A percentile compares a stretch with the other conserved stretches of the same genome.
These are phyloP conservation scores for Odontocolon sp. DNA, from an alignment of 2,888 invertebrate genomes.

Conservation along the genomic window DNA sequence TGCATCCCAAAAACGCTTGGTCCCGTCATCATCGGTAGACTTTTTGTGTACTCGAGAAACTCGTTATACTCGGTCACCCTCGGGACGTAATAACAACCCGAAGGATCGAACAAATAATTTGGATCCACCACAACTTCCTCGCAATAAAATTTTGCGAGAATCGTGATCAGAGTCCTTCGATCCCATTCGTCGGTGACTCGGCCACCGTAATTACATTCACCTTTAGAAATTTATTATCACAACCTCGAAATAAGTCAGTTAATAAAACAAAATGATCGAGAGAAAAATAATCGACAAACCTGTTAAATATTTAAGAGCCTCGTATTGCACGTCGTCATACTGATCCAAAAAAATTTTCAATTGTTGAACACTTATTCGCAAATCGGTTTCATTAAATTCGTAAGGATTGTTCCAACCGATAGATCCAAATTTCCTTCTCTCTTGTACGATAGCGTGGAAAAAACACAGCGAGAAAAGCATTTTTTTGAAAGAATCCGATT, in stretches of 20 bases:
- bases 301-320: slow-evolving; percentile 93
- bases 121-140: slow-evolving; percentile 84
- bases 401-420: slow-evolving; percentile 98
- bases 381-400: slow-evolving; percentile 97
- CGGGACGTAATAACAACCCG: slow-evolving; percentile 88
- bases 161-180: slow-evolving; percentile 92
- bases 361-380: slow-evolving; percentile 94
- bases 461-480: slow-evolving; percentile 94
- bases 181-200: slow-evolving; percentile 98
- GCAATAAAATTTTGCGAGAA: slow-evolving; percentile 91
- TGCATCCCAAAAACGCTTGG: slow-evolving; percentile 96
- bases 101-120: slow-evolving; percentile 71
- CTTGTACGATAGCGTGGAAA: slow-evolving; percentile 96
- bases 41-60: slow-evolving; percentile 86
- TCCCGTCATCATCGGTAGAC: slow-evolving; percentile 89
- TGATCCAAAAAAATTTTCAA: slow-evolving; percentile 93
- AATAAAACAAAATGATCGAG: neutral
- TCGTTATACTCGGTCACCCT: slow-evolving; percentile 87
- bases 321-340: slow-evolving; percentile 92
- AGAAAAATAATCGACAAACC: slow-evolving; percentile 63
- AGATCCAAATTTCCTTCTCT: slow-evolving; percentile 94
- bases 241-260: neutral
- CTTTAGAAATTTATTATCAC: slow-evolving; percentile 76
- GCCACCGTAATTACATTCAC: slow-evolving; percentile 98
- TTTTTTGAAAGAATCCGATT: slow-evolving; percentile 89